These are phyloP conservation scores for Onchidella celtica DNA, from an alignment of 2,888 invertebrate genomes.

Conservation along the genomic window DNA sequence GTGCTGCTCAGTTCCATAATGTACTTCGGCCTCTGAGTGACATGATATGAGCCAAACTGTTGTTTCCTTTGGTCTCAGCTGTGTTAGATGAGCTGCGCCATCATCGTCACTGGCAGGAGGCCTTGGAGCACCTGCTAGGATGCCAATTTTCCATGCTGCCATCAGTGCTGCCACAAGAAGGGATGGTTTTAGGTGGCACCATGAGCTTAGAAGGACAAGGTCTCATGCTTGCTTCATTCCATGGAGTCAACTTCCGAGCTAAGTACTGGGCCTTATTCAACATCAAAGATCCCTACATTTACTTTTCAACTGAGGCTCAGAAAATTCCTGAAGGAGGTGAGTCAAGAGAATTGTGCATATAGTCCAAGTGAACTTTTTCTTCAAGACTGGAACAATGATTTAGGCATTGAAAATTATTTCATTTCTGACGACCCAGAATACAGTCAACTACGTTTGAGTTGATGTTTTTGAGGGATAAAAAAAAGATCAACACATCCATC, in stretches of 20 bases:
- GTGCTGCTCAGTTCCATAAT: too few relatives aligned
- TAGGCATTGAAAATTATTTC: too few relatives aligned
- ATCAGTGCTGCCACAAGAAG: constrained; percentile 81
- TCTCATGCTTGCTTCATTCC: constrained; percentile 97
- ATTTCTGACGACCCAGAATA: too few relatives aligned
- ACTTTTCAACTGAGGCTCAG: constrained; percentile 85
- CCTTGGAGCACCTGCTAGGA: constrained; percentile 89
- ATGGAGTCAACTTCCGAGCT: constrained; percentile 97
- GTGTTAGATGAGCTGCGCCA: constrained; percentile 81
- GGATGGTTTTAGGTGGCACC: constrained; percentile 92
- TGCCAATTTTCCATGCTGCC: constrained; percentile 86
- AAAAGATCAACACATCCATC: too few relatives aligned
- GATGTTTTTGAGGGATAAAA: too few relatives aligned
- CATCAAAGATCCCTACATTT: constrained; percentile 88
- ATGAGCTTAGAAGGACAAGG: constrained; percentile 86
- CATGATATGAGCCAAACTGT: too few relatives aligned
- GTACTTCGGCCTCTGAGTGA: too few relatives aligned
- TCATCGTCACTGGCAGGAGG: constrained; percentile 97
- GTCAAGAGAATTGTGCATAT: too few relatives aligned
- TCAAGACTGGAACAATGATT: too few relatives aligned
- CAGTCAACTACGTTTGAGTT: too few relatives aligned
- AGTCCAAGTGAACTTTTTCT: too few relatives aligned
- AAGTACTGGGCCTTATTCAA: constrained; percentile 98
- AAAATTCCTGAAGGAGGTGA: constrained; percentile 82
- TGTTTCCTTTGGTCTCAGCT: too few relatives aligned